Evolutionary conservation across 2,797 vertebrate species (phyloP).

Genomic region (Lycodopsis pacificus): DNA sequence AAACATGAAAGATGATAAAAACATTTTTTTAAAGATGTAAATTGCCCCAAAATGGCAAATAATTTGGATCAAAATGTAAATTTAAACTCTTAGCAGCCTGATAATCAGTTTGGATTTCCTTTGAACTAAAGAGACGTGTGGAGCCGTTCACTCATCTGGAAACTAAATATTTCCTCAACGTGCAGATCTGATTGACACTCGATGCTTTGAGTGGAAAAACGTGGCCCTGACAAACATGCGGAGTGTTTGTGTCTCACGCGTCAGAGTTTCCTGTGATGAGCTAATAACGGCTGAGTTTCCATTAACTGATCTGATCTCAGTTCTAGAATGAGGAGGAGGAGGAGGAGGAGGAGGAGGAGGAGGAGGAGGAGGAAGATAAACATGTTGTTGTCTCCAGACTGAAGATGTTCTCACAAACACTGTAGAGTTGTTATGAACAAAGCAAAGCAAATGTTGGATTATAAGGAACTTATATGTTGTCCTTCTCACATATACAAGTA

Average conservation of each 20-base stretch:
- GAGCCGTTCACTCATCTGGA: background rate
- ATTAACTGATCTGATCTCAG: background rate
- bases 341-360: too few relatives aligned
- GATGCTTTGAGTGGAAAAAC: background rate
- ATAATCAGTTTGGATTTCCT: background rate
- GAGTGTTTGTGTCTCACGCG: background rate
- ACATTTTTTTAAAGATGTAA: background rate
- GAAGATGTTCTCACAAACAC: too few relatives aligned
- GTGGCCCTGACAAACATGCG: too few relatives aligned
- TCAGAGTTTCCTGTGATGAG: slow-evolving; percentile 40
- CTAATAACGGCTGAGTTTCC: slow-evolving; percentile 18
- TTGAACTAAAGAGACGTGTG: background rate
- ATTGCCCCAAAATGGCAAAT: too few relatives aligned
- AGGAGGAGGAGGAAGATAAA: too few relatives aligned
- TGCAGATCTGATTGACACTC: background rate
- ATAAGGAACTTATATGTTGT: too few relatives aligned
- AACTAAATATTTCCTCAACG: background rate
- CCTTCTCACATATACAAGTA: too few relatives aligned
- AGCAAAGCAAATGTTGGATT: too few relatives aligned
- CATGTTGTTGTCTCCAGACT: too few relatives aligned
- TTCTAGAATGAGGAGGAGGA: too few relatives aligned
- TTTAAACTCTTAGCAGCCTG: background rate
- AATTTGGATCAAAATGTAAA: background rate
- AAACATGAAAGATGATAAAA: background rate
- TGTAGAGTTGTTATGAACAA: too few relatives aligned